These are phyloP conservation scores for Nymphicus hollandicus DNA, from an alignment of 2,113 vertebrate genomes.

Conservation along the genomic window DNA sequence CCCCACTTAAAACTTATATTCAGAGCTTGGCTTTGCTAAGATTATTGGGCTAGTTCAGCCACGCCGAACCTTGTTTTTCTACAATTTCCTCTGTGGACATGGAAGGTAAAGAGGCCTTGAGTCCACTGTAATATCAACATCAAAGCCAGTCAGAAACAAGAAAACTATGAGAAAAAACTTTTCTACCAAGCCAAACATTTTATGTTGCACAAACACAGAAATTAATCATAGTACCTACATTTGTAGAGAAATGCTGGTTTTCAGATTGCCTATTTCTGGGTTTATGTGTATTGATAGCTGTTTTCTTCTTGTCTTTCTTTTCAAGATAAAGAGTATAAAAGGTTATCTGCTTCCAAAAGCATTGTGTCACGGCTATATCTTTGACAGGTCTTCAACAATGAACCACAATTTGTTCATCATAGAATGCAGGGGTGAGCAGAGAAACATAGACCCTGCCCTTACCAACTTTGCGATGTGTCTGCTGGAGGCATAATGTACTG, in stretches of 20 bases:
- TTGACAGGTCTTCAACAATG: neutral
- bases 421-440: neutral
- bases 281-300: neutral
- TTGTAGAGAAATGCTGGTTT: neutral
- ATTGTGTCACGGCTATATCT: neutral
- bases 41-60: neutral
- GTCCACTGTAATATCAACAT: neutral
- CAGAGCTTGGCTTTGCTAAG: neutral
- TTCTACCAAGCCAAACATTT: neutral
- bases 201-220: neutral
- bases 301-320: neutral
- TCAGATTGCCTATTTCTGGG: neutral
- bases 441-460: neutral
- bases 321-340: neutral
- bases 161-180: neutral
- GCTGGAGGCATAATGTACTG: neutral
- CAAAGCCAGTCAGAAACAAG: accelerated
- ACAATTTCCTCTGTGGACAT: neutral
- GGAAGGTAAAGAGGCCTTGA: neutral
- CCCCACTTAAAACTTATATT: neutral
- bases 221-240: neutral
- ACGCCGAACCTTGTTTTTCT: neutral
- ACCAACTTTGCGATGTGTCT: neutral
- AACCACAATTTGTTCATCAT: neutral
- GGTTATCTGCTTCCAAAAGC: neutral